Evolutionary conservation across 2,888 invertebrate genomes (phyloP).

Genomic region (Orchestes rusci): DNA sequence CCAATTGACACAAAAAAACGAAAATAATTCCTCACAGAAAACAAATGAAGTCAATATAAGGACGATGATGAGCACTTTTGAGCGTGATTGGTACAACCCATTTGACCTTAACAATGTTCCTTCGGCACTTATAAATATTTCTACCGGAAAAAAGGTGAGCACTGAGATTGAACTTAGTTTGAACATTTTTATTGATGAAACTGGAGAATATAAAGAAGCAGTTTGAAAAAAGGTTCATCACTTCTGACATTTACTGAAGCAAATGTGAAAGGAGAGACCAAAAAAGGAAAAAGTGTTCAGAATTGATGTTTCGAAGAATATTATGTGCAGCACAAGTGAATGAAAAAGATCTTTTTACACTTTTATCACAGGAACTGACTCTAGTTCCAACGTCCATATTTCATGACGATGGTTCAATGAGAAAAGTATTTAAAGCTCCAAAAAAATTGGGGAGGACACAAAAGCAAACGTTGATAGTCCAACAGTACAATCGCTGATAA

Average conservation of each 20-base stretch:
- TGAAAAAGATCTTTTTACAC: slow-evolving; percentile 14
- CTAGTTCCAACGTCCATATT: slow-evolving; percentile 11
- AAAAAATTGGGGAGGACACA: slow-evolving; percentile 12
- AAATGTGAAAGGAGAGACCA: background rate
- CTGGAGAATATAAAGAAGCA: background rate
- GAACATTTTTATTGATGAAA: background rate
- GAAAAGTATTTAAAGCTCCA: slow-evolving; percentile 18
- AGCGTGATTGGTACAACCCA: background rate
- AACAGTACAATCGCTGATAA: slow-evolving; percentile 12
- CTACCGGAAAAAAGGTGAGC: background rate
- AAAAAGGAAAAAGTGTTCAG: background rate
- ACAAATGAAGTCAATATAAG: background rate
- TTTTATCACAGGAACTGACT: slow-evolving; percentile 19
- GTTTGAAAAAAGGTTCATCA: background rate
- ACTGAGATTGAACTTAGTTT: background rate
- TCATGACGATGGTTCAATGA: slow-evolving; percentile 21
- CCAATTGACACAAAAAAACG: background rate
- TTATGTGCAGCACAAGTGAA: slow-evolving; percentile 14
- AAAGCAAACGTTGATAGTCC: slow-evolving; percentile 4
- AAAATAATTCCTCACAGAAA: background rate
- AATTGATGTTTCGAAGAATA: slow-evolving; percentile 20
- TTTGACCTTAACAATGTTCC: background rate
- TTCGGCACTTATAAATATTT: background rate
- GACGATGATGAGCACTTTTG: background rate
- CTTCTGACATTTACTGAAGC: background rate